phyloP scores from a whole-genome alignment of 2,113 vertebrate genomes.

The Charadrius vociferus region DNA sequence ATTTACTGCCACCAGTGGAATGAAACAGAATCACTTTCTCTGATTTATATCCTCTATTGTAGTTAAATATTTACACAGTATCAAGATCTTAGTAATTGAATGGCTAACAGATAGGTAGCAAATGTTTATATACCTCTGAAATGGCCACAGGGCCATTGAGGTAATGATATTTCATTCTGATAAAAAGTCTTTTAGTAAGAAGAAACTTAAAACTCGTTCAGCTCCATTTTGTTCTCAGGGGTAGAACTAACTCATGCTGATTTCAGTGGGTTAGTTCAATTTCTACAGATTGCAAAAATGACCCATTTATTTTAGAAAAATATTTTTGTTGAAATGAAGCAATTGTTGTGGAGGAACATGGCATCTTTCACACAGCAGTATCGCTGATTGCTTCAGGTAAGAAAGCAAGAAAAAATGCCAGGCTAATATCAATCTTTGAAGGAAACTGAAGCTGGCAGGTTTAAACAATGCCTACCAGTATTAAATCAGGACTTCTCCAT shows the following conservation, averaged over 20 bases:
- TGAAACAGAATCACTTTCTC: constrained; percentile 39
- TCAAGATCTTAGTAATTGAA: constrained; percentile 51
- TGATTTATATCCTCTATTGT: constrained; percentile 41
- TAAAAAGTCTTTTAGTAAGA: background rate
- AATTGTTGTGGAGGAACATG: rapidly evolving
- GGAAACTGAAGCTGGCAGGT: background rate
- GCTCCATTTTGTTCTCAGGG: background rate
- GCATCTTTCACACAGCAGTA: background rate
- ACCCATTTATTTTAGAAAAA: background rate
- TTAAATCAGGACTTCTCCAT: background rate
- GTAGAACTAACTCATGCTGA: background rate
- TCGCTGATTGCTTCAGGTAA: background rate
- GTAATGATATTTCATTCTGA: constrained; percentile 41
- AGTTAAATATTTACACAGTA: constrained; percentile 62
- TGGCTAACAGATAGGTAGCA: constrained; percentile 51
- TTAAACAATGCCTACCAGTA: background rate
- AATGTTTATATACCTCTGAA: constrained; percentile 62
- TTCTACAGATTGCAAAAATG: background rate
- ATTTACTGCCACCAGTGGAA: constrained; percentile 46
- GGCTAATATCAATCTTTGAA: background rate
- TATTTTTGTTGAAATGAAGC: background rate
- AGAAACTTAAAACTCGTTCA: background rate
- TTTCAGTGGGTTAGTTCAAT: background rate
- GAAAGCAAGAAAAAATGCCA: background rate
- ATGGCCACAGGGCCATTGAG: constrained; percentile 3